Evolutionary conservation across 2,797 vertebrate species (phyloP).

Genomic region (Protonibea diacanthus): DNA sequence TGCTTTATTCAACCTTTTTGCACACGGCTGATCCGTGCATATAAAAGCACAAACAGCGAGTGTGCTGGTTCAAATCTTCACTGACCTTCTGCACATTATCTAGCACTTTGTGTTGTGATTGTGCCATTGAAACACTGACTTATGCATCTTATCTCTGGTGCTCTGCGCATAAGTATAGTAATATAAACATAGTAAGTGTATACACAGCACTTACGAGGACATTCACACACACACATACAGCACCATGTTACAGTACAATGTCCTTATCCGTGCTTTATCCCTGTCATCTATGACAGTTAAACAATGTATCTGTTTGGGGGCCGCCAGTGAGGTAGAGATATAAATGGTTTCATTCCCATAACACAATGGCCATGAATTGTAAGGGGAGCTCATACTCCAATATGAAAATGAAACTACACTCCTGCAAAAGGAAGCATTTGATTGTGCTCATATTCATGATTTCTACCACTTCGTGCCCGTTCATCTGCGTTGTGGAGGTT

Average conservation of each 20-base stretch:
- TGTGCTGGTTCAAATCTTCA: neutral
- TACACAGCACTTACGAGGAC: neutral
- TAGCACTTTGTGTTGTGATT: neutral
- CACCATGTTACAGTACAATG: constrained; percentile 25
- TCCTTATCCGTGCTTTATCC: constrained; percentile 49
- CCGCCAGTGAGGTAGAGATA: constrained; percentile 29
- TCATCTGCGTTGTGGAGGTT: neutral
- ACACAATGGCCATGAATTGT: constrained; percentile 43
- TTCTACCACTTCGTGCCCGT: neutral
- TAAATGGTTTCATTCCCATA: constrained; percentile 55
- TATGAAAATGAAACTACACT: constrained; percentile 24
- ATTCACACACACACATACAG: constrained; percentile 13
- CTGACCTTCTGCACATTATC: neutral
- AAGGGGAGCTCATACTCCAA: constrained; percentile 17
- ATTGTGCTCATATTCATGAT: neutral
- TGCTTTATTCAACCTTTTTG: neutral
- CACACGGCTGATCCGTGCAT: no score
- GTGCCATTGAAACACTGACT: constrained; percentile 1
- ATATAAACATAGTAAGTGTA: constrained; percentile 23
- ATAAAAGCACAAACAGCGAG: no score
- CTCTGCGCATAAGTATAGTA: constrained; percentile 4
- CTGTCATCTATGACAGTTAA: constrained; percentile 55
- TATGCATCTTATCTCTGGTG: constrained; percentile 12
- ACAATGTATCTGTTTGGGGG: constrained; percentile 43
- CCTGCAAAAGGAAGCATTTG: neutral